Evolutionary conservation across 2,113 vertebrate species (phyloP), one percentile per base, ranked within the genome.

Genomic region (Ranitomeya imitator): DNA sequence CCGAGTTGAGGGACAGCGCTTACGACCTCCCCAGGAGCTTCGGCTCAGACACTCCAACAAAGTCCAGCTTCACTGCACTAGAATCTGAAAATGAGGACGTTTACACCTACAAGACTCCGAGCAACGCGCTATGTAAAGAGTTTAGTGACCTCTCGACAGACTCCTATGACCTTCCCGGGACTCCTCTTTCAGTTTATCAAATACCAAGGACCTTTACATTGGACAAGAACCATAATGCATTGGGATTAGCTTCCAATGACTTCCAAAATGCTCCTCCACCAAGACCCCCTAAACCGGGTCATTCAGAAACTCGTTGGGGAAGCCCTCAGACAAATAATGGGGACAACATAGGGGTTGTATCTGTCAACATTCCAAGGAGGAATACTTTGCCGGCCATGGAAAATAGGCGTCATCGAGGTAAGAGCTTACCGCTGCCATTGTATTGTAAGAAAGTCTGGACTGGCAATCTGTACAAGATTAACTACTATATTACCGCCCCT

Each of bases 381-480:
- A 99, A 99, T 90, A 99, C 98, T 0, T 94, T 99, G n/a, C 98
- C 98, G 0, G 97, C 98, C 0, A 94, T 99, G 88, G 98, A 99
- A 94, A 99, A 98, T 94, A 96, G 97, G 93, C 95, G 99, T 76
- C 97, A 98, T 90, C 93, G 98, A 97, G 98, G 98, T 99, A 94
- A 85, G 90, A 7, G 14, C 76, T 18, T 89, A 90, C 4, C 19
- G 19, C 37, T 45, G 37, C 37, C 37, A 45, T 0, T 45, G 37
- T 45, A 45, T 45, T 57, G 12, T 11, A 9, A 31, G 55, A 13
- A 7, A 57, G 8, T 13, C 55, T 57, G 55, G 55, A 57, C 55
- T 57, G 55, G 7, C 8, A 57, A 57, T 57, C 8, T 57, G 12
- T 57, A 57, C 5, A 57, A 57, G 55, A 57, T 10, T 57, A 57